Conservation (phyloP, 2,797 vertebrate genomes). For the Platalea minor region DNA sequence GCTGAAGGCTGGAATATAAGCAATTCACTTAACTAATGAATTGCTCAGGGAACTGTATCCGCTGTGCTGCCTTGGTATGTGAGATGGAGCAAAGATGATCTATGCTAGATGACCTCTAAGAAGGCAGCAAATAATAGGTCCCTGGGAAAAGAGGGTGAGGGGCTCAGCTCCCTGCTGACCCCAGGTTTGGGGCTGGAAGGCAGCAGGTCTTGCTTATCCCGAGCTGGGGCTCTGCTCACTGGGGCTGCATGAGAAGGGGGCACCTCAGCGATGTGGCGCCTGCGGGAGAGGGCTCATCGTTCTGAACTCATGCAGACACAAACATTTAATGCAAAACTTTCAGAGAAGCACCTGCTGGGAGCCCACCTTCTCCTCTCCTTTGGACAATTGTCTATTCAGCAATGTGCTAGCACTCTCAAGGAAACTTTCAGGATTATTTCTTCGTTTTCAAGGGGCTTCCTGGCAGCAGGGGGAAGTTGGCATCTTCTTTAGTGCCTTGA, state of each 20-base stretch:
- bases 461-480: not conserved
- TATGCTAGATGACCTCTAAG: not conserved
- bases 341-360: not conserved
- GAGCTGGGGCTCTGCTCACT: fast-evolving
- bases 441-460: not conserved
- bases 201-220: not conserved
- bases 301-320: not conserved
- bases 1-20: not conserved
- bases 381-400: not conserved
- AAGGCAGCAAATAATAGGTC: not conserved
- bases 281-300: fast-evolving
- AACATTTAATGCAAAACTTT: not conserved
- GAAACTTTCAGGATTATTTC: not conserved
- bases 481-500: not conserved
- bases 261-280: fast-evolving
- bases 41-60: not conserved
- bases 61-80: not conserved
- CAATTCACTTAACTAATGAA: not conserved
- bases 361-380: not conserved
- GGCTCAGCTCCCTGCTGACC: not conserved
- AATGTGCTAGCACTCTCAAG: not conserved
- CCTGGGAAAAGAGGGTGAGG: not conserved
- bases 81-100: not conserved
- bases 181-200: not conserved
- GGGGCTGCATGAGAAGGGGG: not conserved